Evolutionary conservation across 53 echinoderm and acorn worm genomes (phyloP), one percentile per base, ranked within the genome.

Genomic region (Holothuria scabra): DNA sequence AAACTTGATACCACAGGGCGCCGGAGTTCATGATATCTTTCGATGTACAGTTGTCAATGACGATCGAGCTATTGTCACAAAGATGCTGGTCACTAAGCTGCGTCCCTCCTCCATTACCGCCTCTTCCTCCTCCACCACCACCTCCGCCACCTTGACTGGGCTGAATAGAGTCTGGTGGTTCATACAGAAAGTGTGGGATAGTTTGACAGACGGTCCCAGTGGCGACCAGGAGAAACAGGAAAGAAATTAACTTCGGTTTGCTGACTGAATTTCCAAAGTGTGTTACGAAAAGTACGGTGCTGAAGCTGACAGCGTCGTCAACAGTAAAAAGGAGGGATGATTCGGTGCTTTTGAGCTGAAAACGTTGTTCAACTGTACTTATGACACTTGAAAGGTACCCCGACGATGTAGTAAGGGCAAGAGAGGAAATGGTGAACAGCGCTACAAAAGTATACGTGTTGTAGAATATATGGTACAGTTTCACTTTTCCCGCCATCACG

Each of bases 1-100:
- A 70, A 19, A 86, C 86, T 46, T 78, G 82, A 49, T 81, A 63
- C 72, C 81, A 44, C 26, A 81, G 59, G 14, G 81, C 80, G 0
- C 86, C 90, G 25, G 90, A 81, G 74, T 63, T 75, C 44, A 23
- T 82, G 56, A 60, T 81, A 10, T 81, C 72, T 25, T 90, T 81
- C 9, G 63, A 86, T 12, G 66, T 86, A 55, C 81, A 86, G 12
- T 69, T 69, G n/a, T 69, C 69, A 10, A 69, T 69, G 25, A 69
- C 41, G 35, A 38, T 38, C 35, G 69, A 69, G 5, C 16, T 69
- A 69, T 69, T 69, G 23, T 69, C 69, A 69, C 69, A 69, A 23
- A 69, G 69, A 11, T 26, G 37, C 69, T 69, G 69, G 23, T 35
- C 21, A 69, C 69, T 69, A 20, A 69, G 69, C 22, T 32, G 69